phyloP scores from a whole-genome alignment of 2,888 invertebrate genomes.

The Diplolepis rosae region DNA sequence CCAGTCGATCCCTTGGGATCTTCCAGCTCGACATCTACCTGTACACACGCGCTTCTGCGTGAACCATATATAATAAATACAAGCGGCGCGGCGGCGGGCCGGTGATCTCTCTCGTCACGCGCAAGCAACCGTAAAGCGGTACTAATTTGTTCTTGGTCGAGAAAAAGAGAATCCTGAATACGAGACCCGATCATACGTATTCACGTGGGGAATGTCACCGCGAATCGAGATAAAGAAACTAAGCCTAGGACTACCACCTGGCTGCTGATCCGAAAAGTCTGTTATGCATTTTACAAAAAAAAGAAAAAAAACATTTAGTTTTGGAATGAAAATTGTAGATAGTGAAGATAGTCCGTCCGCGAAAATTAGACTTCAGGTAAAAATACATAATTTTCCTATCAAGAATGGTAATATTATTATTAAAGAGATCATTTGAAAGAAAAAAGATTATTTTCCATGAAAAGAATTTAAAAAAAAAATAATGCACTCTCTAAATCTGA shows the following conservation, averaged over 20 bases:
- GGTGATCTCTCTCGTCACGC: constrained; percentile 45
- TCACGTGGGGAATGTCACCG: constrained; percentile 57
- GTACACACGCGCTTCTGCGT: constrained; percentile 14
- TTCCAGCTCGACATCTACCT: constrained; percentile 42
- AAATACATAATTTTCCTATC: no score
- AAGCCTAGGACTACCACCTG: constrained; percentile 51
- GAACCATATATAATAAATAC: constrained; percentile 31
- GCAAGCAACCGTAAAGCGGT: constrained; percentile 63
- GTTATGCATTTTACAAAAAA: no score
- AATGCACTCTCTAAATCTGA: no score
- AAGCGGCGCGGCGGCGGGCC: not conserved
- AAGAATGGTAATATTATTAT: no score
- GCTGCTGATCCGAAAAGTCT: constrained; percentile 7
- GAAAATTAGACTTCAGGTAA: no score
- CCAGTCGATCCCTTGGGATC: constrained; percentile 51
- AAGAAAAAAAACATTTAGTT: no score
- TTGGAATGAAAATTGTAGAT: no score
- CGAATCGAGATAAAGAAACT: constrained; percentile 58
- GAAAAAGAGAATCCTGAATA: constrained; percentile 36
- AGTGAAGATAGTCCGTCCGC: no score
- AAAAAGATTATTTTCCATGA: no score
- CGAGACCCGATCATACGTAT: constrained; percentile 49
- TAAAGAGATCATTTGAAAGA: no score
- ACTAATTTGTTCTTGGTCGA: constrained; percentile 58
- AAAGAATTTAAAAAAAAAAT: no score